phyloP scores from a whole-genome alignment of 2,888 invertebrate genomes.

The Pandemis cinnamomeana region DNA sequence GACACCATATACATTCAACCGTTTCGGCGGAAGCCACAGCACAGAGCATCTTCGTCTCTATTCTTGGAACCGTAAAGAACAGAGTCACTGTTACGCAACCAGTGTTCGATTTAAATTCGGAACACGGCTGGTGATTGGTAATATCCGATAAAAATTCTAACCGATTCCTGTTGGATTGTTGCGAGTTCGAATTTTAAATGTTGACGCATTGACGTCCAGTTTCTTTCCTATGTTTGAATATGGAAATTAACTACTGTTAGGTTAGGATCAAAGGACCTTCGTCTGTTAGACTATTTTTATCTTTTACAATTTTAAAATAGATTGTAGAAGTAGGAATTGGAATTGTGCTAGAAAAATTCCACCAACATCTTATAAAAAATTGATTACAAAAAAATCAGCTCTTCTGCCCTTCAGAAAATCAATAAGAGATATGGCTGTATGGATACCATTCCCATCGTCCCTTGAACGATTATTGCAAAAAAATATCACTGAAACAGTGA shows the following conservation, averaged over 20 bases:
- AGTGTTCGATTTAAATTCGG: slow-evolving; percentile 37
- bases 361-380: too few relatives aligned
- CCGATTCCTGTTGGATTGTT: slow-evolving; percentile 17
- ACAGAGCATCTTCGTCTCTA: slow-evolving; percentile 13
- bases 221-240: background rate
- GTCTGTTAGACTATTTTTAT: too few relatives aligned
- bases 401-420: too few relatives aligned
- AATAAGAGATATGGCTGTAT: too few relatives aligned
- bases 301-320: too few relatives aligned
- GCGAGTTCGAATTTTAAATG: background rate
- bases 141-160: slow-evolving; percentile 38
- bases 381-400: too few relatives aligned
- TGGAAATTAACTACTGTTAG: background rate
- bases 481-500: background rate
- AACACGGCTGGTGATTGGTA: slow-evolving; percentile 34
- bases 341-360: too few relatives aligned
- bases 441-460: too few relatives aligned
- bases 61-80: slow-evolving; percentile 3
- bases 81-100: slow-evolving; percentile 10
- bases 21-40: slow-evolving; percentile 21
- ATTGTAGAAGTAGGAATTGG: too few relatives aligned
- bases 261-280: too few relatives aligned
- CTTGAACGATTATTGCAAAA: background rate
- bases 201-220: background rate
- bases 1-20: slow-evolving; percentile 29